These are phyloP conservation scores for Phainopepla nitens DNA, from an alignment of 2,113 vertebrate genomes.

Conservation along the genomic window DNA sequence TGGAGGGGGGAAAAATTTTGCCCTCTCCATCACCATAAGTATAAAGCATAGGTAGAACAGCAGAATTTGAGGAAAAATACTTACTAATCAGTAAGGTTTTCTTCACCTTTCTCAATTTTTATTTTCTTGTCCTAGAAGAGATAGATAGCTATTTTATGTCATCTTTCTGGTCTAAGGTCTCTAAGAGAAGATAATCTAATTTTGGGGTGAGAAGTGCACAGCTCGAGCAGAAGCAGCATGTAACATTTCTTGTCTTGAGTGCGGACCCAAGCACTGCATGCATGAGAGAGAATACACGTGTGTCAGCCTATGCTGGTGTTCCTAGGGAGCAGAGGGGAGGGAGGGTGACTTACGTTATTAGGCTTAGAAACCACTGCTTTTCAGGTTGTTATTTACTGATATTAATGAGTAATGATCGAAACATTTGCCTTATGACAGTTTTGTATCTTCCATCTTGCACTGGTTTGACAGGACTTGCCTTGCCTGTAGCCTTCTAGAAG, in stretches of 20 bases:
- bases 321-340: background rate
- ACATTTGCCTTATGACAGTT: background rate
- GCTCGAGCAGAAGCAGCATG: background rate
- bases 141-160: background rate
- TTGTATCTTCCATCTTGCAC: background rate
- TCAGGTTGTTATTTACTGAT: background rate
- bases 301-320: background rate
- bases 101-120: background rate
- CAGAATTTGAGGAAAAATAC: background rate
- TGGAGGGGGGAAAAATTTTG: fast-evolving
- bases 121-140: background rate
- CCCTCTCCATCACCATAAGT: background rate
- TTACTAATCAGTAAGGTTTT: background rate
- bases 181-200: background rate
- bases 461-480: background rate
- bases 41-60: background rate
- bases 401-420: background rate
- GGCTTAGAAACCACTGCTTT: background rate
- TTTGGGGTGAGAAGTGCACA: background rate
- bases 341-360: background rate
- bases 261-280: background rate
- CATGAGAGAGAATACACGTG: background rate
- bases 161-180: background rate
- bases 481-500: background rate
- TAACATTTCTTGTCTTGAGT: background rate